phyloP scores from a whole-genome alignment of 2,797 vertebrate species.

The Passerculus sandwichensis region DNA sequence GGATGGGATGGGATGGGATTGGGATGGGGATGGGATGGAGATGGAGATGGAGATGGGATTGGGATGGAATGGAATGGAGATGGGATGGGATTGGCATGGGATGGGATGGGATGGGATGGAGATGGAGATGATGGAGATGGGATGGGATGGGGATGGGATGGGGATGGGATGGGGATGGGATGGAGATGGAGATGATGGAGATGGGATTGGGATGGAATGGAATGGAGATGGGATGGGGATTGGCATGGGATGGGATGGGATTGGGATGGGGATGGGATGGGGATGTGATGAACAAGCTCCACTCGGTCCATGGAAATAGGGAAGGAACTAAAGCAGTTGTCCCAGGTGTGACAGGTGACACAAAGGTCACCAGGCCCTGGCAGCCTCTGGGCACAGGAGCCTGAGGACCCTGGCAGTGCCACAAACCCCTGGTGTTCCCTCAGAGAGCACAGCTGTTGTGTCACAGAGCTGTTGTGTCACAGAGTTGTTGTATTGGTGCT shows the following conservation, averaged over 20 bases:
- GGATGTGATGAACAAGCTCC: background rate
- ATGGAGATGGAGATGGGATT: background rate
- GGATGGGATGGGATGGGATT: too few relatives aligned
- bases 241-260: too few relatives aligned
- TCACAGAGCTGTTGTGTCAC: background rate
- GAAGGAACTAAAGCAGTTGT: background rate
- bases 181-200: background rate
- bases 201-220: background rate
- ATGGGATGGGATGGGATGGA: background rate
- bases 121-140: too few relatives aligned
- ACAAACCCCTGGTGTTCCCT: background rate
- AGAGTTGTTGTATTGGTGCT: fast-evolving
- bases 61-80: background rate
- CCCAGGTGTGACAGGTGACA: background rate
- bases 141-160: background rate
- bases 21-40: too few relatives aligned
- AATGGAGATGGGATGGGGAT: background rate
- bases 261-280: too few relatives aligned
- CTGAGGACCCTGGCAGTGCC: background rate
- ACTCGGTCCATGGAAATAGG: background rate
- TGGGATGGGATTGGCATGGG: background rate
- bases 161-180: too few relatives aligned
- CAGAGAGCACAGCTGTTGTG: background rate
- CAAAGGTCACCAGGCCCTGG: background rate
- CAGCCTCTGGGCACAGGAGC: background rate